Conservation (phyloP, 2,797 vertebrate species). For the Argentina silus region DNA sequence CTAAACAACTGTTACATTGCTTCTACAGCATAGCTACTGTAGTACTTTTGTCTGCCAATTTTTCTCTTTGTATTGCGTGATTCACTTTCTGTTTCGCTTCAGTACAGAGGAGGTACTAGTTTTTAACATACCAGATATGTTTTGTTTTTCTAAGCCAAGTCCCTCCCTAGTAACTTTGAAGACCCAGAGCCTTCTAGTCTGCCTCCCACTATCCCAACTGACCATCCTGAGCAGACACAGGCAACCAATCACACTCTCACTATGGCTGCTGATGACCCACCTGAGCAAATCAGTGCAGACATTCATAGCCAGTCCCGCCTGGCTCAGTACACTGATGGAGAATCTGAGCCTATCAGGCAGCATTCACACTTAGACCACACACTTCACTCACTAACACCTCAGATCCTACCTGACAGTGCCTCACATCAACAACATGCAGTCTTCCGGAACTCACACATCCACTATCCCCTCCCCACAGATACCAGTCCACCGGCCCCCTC, state of each 20-base stretch:
- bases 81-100: background rate
- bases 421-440: constrained; percentile 5
- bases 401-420: background rate
- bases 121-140: background rate
- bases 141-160: constrained; percentile 4
- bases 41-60: background rate
- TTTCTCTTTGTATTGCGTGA: background rate
- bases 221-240: background rate
- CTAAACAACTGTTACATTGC: no score
- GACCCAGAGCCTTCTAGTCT: background rate
- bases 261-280: no score
- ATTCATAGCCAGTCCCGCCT: background rate
- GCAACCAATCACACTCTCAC: background rate
- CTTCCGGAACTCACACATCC: background rate
- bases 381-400: background rate
- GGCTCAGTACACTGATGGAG: background rate
- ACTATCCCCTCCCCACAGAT: constrained; percentile 13
- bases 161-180: background rate
- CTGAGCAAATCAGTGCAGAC: background rate
- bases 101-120: background rate
- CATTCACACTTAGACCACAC: background rate
- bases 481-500: background rate
- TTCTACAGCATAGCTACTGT: no score
- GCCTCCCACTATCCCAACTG: constrained; percentile 1
- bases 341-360: background rate